Conservation (phyloP, 2,888 invertebrate genomes). For the Stomorhina lunata region DNA sequence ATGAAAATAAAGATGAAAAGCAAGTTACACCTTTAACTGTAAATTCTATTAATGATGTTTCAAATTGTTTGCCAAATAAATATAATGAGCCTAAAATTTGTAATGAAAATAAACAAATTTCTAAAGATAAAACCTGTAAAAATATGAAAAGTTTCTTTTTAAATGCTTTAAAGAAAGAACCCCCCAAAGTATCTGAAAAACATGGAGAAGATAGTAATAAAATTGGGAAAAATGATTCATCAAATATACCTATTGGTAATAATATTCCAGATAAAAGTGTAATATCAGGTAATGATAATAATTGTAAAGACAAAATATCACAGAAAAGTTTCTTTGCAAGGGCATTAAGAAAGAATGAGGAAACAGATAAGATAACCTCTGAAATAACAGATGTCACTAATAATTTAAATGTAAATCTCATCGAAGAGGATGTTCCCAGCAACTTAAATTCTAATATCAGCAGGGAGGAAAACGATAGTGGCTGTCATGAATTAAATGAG, state of each 20-base stretch:
- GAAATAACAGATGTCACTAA: neutral
- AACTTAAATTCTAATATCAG: neutral
- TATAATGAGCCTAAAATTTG: neutral
- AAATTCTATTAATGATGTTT: neutral
- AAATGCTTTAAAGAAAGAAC: conserved; percentile 57
- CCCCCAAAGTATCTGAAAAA: neutral
- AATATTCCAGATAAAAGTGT: neutral
- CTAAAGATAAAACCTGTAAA: neutral
- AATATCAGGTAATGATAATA: neutral
- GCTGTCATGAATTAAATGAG: neutral
- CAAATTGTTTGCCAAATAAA: neutral
- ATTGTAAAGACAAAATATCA: neutral
- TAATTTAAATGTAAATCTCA: neutral
- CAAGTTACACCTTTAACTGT: neutral
- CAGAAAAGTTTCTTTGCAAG: conserved; percentile 18
- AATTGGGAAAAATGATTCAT: neutral
- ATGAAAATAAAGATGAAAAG: neutral
- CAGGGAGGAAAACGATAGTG: neutral
- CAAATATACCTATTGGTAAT: neutral
- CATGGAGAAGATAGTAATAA: neutral
- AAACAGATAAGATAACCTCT: neutral
- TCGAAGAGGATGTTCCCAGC: neutral
- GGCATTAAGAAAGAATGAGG: neutral
- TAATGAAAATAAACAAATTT: neutral
- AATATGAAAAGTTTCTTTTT: conserved; percentile 64